A percentile compares a stretch with the other conserved stretches of the same genome.
These are phyloP conservation scores for Spermophilus dauricus DNA, from an alignment of 2,113 vertebrate species.

Conservation along the genomic window DNA sequence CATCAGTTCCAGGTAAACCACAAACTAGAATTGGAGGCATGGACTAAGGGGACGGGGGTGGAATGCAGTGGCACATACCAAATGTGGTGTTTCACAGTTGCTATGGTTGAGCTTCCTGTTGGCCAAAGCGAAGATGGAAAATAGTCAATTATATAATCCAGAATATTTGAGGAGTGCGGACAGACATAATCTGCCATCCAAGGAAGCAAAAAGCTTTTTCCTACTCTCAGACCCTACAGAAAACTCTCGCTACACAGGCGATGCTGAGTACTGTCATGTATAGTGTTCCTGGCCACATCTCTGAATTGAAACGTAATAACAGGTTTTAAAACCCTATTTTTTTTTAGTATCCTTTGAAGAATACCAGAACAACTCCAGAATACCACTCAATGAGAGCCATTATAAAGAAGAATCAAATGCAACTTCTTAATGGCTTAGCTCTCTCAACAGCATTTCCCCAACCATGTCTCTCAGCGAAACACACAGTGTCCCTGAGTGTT, in stretches of 20 bases:
- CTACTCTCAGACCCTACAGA: neutral
- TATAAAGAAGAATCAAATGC: neutral
- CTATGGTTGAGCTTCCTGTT: slow-evolving; percentile 14
- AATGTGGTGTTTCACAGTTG: neutral
- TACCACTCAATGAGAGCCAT: neutral
- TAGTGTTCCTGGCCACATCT: neutral
- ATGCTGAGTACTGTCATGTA: neutral
- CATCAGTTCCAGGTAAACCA: neutral
- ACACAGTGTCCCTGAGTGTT: neutral
- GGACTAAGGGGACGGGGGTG: no score
- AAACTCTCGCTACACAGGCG: neutral
- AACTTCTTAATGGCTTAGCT: neutral
- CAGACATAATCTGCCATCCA: neutral
- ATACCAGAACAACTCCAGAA: neutral
- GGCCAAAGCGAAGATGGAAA: slow-evolving; percentile 41
- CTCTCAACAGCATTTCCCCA: neutral
- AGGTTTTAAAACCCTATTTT: slow-evolving; percentile 7
- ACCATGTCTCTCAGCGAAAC: neutral
- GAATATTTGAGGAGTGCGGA: neutral
- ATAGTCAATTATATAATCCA: neutral
- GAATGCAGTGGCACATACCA: neutral
- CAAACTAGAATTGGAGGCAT: neutral
- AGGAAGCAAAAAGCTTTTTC: neutral
- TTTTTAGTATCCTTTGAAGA: neutral
- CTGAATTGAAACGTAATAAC: neutral